Base-by-base conservation (phyloP, 1,140 invertebrate genomes). In the Plectus sambesii region DNA sequence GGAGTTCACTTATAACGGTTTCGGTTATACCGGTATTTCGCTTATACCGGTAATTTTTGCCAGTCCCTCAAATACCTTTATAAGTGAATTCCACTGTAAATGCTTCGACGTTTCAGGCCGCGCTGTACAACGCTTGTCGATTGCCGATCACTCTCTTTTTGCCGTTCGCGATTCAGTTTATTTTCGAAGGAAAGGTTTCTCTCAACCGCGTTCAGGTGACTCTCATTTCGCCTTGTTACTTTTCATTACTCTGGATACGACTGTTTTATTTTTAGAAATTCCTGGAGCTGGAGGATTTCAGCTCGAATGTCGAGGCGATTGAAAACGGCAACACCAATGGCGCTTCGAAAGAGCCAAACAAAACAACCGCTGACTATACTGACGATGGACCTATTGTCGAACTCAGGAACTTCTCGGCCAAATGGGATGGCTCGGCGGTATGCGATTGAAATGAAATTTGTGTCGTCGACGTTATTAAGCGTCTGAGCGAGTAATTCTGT, bases 81-180 rank as follows among this genome's bases (percentile, higher is more conserved):
- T n/a, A n/a, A n/a, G n/a, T n/a, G n/a, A n/a, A n/a, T n/a, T n/a
- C n/a, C n/a, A n/a, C n/a, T n/a, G n/a, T n/a, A n/a, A n/a, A n/a
- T n/a, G n/a, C n/a, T n/a, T n/a, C n/a, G n/a, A n/a, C 22, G 15
- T 53, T 53, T 8, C 39, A 53, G 51, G 40, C 53, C n/a, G 53
- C 53, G 12, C 36, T 55, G 22, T 55, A 50, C 53, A 55, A 55
- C 40, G 30, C 53, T 5, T 48, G 41, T 39, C 53, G 53, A 24
- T 45, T 55, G 5, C 52, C 53, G 12, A 26, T 55, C 19, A 55
- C 52, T 1, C 43, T 55, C 23, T 55, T 55, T 47, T 49, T 55
- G 12, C 53, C 53, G 9, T 55, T 55, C 35, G 38, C 53, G 9
- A 23, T 55, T 25, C 53, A 55, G 26, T 55, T 48, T 35, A 23